Percentiles rank a stretch among this genome's conserved stretches.
Evolutionary conservation across 30 jellyfish, hydroid and myxozoan species (phyloP).

Genomic region (Haliclystus octoradiatus): DNA sequence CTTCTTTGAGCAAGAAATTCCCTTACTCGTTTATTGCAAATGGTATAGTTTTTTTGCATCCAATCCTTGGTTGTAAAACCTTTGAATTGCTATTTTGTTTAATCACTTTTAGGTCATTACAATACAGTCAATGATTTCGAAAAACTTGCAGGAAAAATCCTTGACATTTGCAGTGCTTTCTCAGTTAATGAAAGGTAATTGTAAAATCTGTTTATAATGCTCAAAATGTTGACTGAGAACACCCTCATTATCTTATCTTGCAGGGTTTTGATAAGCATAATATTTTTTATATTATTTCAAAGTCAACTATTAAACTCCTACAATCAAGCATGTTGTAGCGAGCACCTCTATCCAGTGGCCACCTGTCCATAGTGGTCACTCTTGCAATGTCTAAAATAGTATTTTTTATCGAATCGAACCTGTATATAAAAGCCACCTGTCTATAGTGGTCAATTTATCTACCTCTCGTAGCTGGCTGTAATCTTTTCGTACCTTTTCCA

Average conservation of each 20-base stretch:
- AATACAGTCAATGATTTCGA: not conserved
- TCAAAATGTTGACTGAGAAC: not conserved
- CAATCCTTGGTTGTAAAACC: too few relatives aligned
- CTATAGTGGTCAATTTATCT: not conserved
- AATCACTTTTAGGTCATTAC: not conserved
- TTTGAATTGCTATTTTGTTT: too few relatives aligned
- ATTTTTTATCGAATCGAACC: not conserved
- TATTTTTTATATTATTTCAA: too few relatives aligned
- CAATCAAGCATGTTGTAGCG: not conserved
- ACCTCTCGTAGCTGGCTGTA: too few relatives aligned
- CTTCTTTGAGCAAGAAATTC: too few relatives aligned
- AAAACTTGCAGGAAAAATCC: not conserved
- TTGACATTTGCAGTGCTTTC: not conserved
- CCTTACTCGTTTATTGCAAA: too few relatives aligned
- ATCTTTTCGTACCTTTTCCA: too few relatives aligned
- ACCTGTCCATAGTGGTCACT: not conserved
- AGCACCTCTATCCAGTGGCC: not conserved
- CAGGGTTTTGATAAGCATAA: not conserved
- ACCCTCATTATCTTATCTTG: not conserved
- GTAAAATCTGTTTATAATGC: too few relatives aligned
- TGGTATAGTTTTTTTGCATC: too few relatives aligned
- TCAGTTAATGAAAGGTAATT: not conserved
- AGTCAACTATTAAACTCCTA: not conserved
- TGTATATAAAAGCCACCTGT: not conserved
- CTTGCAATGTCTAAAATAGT: not conserved